Evolutionary conservation across 2,888 invertebrate species (phyloP).

Genomic region (Ennomos erosarius): DNA sequence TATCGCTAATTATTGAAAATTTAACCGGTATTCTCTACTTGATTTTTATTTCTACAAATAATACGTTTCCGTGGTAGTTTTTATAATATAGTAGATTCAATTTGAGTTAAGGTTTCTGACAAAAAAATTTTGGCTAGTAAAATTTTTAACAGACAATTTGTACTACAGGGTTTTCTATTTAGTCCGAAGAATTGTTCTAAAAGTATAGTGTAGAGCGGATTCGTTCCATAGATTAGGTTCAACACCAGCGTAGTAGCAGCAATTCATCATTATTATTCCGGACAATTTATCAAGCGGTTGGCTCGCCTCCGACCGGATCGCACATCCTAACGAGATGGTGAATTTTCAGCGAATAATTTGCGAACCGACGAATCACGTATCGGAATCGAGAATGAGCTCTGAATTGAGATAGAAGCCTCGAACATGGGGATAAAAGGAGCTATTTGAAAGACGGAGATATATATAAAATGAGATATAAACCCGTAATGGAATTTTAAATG

Average conservation of each 20-base stretch:
- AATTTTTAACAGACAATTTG: no score
- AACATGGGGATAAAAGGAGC: constrained; percentile 66
- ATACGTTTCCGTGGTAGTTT: no score
- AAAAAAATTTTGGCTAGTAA: no score
- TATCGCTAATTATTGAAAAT: not conserved
- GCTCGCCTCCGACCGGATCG: constrained; percentile 80
- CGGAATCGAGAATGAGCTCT: constrained; percentile 81
- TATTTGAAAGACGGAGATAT: constrained; percentile 17
- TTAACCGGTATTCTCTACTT: not conserved
- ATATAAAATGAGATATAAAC: constrained; percentile 16
- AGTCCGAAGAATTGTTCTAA: constrained; percentile 18
- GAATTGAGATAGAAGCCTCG: constrained; percentile 83
- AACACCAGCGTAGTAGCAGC: constrained; percentile 78
- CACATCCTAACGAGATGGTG: constrained; percentile 85
- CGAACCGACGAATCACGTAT: constrained; percentile 85
- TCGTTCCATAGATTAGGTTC: constrained; percentile 73
- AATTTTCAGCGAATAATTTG: constrained; percentile 85
- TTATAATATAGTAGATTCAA: no score
- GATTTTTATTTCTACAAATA: no score
- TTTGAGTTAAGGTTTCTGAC: no score
- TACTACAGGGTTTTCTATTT: constrained; percentile 2
- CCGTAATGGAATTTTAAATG: constrained; percentile 1
- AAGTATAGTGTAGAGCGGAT: constrained; percentile 51
- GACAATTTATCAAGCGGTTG: constrained; percentile 86
- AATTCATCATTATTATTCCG: constrained; percentile 86